Percentiles rank a stretch among this genome's conserved stretches.
Conservation (phyloP, 2,888 invertebrate genomes). For the Macrosoma leucophasiata region DNA sequence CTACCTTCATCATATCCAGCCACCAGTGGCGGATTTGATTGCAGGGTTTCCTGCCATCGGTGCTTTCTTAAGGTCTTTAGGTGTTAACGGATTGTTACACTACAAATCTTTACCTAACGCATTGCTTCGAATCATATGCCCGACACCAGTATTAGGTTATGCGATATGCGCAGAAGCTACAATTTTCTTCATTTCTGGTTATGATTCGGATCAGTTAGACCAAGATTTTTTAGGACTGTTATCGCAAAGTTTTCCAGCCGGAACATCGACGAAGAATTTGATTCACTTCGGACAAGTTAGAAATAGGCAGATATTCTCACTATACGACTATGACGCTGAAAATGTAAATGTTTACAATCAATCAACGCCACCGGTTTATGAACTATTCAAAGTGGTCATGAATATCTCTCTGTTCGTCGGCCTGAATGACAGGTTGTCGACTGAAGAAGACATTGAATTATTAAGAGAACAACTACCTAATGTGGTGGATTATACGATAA, state of each 20-base stretch:
- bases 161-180: conserved; percentile 13
- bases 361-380: conserved; percentile 30
- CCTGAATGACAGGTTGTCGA: conserved; percentile 29
- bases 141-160: conserved; percentile 10
- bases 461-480: conserved; percentile 28
- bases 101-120: conserved; percentile 1
- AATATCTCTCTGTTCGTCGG: conserved; percentile 27
- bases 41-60: conserved; percentile 6
- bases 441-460: conserved; percentile 24
- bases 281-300: conserved; percentile 32
- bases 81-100: conserved; percentile 16
- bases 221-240: conserved; percentile 24
- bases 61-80: conserved; percentile 7
- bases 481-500: conserved; percentile 27
- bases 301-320: conserved; percentile 22
- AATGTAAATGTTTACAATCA: conserved; percentile 28
- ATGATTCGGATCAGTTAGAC: conserved; percentile 25
- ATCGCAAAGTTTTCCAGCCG: conserved; percentile 29
- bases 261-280: conserved; percentile 33
- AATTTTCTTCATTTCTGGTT: conserved; percentile 18
- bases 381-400: conserved; percentile 30
- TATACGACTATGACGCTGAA: conserved; percentile 28
- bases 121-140: conserved; percentile 12
- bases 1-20: conserved; percentile 14
- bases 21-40: conserved; percentile 8